Percentiles rank a stretch among this genome's conserved stretches.
These are phyloP conservation scores for Rhagophthalmus giganteus DNA, from an alignment of 2,888 invertebrate genomes.

Conservation along the genomic window DNA sequence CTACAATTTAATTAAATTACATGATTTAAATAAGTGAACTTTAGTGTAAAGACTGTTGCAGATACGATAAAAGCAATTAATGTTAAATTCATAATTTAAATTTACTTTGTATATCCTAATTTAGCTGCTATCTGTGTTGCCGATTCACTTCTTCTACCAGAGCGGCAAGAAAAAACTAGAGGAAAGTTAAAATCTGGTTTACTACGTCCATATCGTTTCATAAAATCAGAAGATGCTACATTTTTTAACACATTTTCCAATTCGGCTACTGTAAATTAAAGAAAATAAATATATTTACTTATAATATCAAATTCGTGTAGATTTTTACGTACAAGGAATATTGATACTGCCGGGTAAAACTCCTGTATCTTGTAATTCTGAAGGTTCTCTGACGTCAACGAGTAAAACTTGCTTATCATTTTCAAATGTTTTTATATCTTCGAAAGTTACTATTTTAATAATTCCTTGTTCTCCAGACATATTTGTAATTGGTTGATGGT, in stretches of 20 bases:
- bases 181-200: conserved; percentile 64
- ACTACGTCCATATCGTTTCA: conserved; percentile 58
- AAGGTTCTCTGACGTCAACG: conserved; percentile 77
- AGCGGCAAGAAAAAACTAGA: conserved; percentile 71
- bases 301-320: neutral
- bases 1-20: no score
- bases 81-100: no score
- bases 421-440: conserved; percentile 57
- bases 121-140: conserved; percentile 63
- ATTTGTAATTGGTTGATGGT: neutral
- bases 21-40: no score
- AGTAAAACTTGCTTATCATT: conserved; percentile 59
- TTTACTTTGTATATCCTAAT: conserved; percentile 66
- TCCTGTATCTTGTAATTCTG: conserved; percentile 71
- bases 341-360: conserved; percentile 74
- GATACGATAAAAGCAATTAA: no score
- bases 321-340: conserved; percentile 72
- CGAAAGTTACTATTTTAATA: conserved; percentile 41
- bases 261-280: conserved; percentile 62
- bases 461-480: conserved; percentile 3
- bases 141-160: conserved; percentile 66
- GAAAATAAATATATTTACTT: conserved; percentile 28
- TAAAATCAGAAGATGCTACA: conserved; percentile 60
- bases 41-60: no score
- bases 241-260: conserved; percentile 55